phyloP scores from a whole-genome alignment of 2,888 invertebrate species.

The Suillia variegata region DNA sequence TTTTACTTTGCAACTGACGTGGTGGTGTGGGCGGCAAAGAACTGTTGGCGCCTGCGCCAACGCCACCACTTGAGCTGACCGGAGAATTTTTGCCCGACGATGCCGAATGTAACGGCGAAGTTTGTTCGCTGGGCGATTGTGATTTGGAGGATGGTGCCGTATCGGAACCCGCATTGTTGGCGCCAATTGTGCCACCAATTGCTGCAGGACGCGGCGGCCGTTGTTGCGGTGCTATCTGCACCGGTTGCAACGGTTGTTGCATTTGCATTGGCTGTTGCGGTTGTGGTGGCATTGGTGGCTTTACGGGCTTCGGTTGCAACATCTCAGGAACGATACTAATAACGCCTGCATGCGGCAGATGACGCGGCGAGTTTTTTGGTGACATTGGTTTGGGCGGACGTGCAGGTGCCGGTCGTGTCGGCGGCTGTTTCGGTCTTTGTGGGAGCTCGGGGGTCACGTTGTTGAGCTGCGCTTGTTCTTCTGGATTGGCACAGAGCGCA shows the following conservation, averaged over 20 bases:
- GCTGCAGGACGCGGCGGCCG: slow-evolving; percentile 41
- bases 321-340: slow-evolving; percentile 62
- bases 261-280: slow-evolving; percentile 41
- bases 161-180: slow-evolving; percentile 25
- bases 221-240: slow-evolving; percentile 38
- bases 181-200: slow-evolving; percentile 22
- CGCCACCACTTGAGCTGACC: slow-evolving; percentile 29
- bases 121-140: slow-evolving; percentile 48
- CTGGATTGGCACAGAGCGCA: slow-evolving; percentile 67
- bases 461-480: slow-evolving; percentile 53
- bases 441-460: slow-evolving; percentile 63
- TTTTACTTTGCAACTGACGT: slow-evolving; percentile 49
- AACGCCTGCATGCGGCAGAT: slow-evolving; percentile 64
- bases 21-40: slow-evolving; percentile 47
- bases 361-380: slow-evolving; percentile 62
- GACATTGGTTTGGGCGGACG: slow-evolving; percentile 66
- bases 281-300: slow-evolving; percentile 52
- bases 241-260: slow-evolving; percentile 40
- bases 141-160: slow-evolving; percentile 48
- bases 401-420: slow-evolving; percentile 63
- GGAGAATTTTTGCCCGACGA: slow-evolving; percentile 50
- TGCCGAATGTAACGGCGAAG: slow-evolving; percentile 37
- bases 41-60: slow-evolving; percentile 11
- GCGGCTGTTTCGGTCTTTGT: slow-evolving; percentile 62
- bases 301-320: slow-evolving; percentile 43